phyloP scores from a whole-genome alignment of 2,113 vertebrate species.

The Genyomyrus donnyi region DNA sequence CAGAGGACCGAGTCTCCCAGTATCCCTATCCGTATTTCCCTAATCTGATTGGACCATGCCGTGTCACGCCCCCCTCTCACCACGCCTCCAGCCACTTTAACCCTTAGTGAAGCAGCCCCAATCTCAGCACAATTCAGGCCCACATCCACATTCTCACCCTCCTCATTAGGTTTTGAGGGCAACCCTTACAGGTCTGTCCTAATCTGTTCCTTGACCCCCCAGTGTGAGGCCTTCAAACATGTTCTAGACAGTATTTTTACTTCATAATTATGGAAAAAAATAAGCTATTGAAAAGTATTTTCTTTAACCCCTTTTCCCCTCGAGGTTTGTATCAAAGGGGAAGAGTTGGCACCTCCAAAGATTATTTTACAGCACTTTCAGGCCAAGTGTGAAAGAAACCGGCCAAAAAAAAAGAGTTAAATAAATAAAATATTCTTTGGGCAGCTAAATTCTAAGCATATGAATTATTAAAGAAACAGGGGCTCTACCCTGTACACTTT shows the following conservation, averaged over 20 bases:
- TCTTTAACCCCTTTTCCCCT: conserved; percentile 32
- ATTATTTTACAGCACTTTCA: conserved; percentile 68
- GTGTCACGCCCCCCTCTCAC: background rate
- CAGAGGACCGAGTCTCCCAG: conserved; percentile 80
- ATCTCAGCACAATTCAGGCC: background rate
- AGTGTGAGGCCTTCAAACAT: conserved; percentile 30
- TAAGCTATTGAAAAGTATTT: conserved; percentile 32
- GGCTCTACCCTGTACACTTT: conserved; percentile 37
- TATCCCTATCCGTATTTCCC: conserved; percentile 86
- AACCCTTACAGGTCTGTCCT: conserved; percentile 63
- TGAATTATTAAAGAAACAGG: conserved; percentile 40
- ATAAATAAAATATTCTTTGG: conserved; percentile 40
- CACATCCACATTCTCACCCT: background rate
- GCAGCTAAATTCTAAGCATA: conserved; percentile 60
- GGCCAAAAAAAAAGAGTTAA: conserved; percentile 46
- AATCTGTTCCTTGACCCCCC: conserved; percentile 30
- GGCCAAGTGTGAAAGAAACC: conserved; percentile 42
- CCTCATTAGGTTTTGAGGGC: background rate
- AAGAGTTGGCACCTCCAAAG: conserved; percentile 58
- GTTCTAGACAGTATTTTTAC: conserved; percentile 44
- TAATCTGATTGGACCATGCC: conserved; percentile 64
- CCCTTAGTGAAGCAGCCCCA: background rate
- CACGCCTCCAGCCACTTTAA: background rate
- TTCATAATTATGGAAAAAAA: conserved; percentile 26
- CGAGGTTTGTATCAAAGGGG: conserved; percentile 46